phyloP scores from a whole-genome alignment of 1,140 invertebrate species.

The Ceratoteleas bidentatus region DNA sequence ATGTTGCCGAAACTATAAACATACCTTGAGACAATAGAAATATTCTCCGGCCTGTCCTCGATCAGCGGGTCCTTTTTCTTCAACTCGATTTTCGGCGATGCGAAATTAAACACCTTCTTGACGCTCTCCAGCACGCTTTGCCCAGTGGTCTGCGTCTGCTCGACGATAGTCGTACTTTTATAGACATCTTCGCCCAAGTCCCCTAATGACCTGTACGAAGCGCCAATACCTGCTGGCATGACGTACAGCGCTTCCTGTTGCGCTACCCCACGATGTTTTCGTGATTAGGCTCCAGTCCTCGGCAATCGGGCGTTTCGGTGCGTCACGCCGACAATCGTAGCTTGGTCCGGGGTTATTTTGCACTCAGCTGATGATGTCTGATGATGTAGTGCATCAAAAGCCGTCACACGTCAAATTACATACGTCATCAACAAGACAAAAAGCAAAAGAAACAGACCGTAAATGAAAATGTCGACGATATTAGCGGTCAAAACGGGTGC shows the following conservation, averaged over 20 bases:
- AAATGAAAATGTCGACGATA: conserved; percentile 64
- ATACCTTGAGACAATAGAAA: conserved; percentile 83
- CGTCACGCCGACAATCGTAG: conserved; percentile 4
- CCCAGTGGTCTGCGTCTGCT: conserved; percentile 80
- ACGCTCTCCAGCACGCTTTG: conserved; percentile 83
- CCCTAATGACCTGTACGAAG: conserved; percentile 85
- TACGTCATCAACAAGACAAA: conserved; percentile 77
- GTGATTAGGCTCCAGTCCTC: conserved; percentile 41
- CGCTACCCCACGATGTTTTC: conserved; percentile 61
- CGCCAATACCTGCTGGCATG: conserved; percentile 84
- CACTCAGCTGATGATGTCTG: conserved; percentile 53
- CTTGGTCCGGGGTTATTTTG: conserved; percentile 26
- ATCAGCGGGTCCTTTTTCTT: conserved; percentile 82
- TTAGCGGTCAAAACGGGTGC: background rate
- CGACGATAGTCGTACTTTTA: conserved; percentile 84
- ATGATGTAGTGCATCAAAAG: conserved; percentile 63
- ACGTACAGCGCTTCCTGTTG: conserved; percentile 63
- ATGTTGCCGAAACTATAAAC: conserved; percentile 23
- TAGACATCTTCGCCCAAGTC: conserved; percentile 84
- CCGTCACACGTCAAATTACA: conserved; percentile 74
- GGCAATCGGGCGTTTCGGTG: conserved; percentile 41
- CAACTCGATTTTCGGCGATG: conserved; percentile 78
- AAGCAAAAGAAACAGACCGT: conserved; percentile 70
- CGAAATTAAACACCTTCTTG: conserved; percentile 85
- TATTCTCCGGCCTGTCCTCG: conserved; percentile 78